Percentiles rank a stretch among this genome's conserved stretches.
These are phyloP conservation scores for Pentamera pediparva DNA, from an alignment of 53 echinoderm and acorn worm genomes.

Conservation along the genomic window DNA sequence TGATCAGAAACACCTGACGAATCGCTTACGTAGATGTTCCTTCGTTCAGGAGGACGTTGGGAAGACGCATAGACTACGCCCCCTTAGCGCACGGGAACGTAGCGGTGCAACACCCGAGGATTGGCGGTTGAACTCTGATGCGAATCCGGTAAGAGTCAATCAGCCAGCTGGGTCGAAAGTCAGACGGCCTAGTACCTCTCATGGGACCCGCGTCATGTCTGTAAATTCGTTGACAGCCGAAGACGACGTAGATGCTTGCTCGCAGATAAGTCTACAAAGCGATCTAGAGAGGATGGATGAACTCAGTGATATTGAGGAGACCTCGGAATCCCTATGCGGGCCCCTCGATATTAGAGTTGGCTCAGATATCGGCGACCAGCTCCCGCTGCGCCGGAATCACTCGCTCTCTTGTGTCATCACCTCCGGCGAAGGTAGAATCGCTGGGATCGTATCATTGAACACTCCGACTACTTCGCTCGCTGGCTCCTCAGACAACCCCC, in stretches of 20 bases:
- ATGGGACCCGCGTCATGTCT: slow-evolving; percentile 9
- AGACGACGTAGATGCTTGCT: slow-evolving; percentile 40
- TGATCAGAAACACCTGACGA: slow-evolving; percentile 40
- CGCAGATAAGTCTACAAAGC: slow-evolving; percentile 43
- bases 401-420: no score
- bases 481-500: no score
- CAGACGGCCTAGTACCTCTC: slow-evolving; percentile 29
- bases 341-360: no score
- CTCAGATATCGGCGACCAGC: no score
- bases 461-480: no score
- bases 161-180: neutral
- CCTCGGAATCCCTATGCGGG: no score
- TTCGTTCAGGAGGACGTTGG: slow-evolving; percentile 21
- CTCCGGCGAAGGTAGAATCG: no score
- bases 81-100: slow-evolving; percentile 38
- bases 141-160: no score
- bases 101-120: slow-evolving; percentile 5
- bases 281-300: slow-evolving; percentile 4
- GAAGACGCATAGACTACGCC: slow-evolving; percentile 36
- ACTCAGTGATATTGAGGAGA: neutral
- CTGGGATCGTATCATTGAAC: no score
- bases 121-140: no score
- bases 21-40: slow-evolving; percentile 40
- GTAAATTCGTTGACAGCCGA: slow-evolving; percentile 16
- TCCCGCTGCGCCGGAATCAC: no score